Percentiles rank a stretch among this genome's conserved stretches.
Evolutionary conservation across 2,888 invertebrate genomes (phyloP).

Genomic region (Salpingus planirostris): DNA sequence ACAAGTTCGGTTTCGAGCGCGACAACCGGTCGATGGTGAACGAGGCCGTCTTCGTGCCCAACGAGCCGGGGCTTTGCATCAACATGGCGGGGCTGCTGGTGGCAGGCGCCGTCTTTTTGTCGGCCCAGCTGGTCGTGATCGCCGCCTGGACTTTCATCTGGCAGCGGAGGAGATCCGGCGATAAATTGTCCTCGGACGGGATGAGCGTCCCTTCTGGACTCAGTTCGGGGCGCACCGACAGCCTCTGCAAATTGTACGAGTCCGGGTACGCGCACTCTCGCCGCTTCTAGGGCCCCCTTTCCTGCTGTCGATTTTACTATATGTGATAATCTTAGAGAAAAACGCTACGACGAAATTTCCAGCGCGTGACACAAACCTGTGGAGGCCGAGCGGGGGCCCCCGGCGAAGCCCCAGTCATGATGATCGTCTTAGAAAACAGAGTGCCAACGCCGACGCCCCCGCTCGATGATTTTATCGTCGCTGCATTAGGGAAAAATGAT

Average conservation of each 20-base stretch:
- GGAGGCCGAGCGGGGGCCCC: too few species aligned
- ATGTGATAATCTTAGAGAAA: too few species aligned
- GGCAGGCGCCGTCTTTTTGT: conserved; percentile 76
- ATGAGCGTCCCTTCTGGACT: conserved; percentile 54
- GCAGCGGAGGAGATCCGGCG: conserved; percentile 58
- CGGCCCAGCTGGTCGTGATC: conserved; percentile 78
- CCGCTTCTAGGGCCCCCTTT: conserved; percentile 32
- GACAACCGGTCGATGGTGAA: conserved; percentile 52
- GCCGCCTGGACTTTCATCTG: conserved; percentile 84
- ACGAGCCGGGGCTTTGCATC: conserved; percentile 56
- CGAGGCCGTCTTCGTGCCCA: conserved; percentile 64
- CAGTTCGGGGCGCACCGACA: conserved; percentile 59
- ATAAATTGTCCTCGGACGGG: conserved; percentile 52
- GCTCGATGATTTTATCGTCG: too few species aligned
- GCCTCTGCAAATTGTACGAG: conserved; percentile 82
- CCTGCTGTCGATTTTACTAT: not conserved
- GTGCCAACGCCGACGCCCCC: too few species aligned
- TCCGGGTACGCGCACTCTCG: conserved; percentile 71
- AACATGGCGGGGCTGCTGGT: conserved; percentile 75
- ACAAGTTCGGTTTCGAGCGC: conserved; percentile 80
- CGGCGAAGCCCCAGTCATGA: too few species aligned
- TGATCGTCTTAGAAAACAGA: too few species aligned
- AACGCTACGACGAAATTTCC: conserved; percentile 14
- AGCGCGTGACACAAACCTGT: conserved; percentile 25
- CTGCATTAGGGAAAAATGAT: too few species aligned